Base-by-base conservation (phyloP, 1,140 invertebrate species). In the Acromyrmex heyeri region DNA sequence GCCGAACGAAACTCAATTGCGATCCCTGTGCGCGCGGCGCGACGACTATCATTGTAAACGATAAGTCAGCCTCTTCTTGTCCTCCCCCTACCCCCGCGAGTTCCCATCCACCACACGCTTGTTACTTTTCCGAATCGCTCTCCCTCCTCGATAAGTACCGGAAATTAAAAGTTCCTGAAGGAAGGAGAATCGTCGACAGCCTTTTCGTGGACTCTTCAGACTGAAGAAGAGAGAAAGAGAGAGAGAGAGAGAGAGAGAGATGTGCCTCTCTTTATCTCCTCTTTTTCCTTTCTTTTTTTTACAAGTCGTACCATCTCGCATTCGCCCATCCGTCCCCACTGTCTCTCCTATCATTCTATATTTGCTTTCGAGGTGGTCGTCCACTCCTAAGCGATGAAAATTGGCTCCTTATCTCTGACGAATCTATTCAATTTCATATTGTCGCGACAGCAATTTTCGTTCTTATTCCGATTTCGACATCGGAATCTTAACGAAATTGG, bases 1-100 rank as follows among this genome's bases (percentile, higher is more conserved):
- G 73, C 86, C 64, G 82, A 91, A 79, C 91, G 88, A 69, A 87
- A 88, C 70, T 85, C 87, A 86, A 88, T 90, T 87, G 83, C 72
- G 76, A 75, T 55, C 6, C 48, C 34, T 30, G 44, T 61, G 50
- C n/a, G 30, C 53, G 18, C 48, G 27, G 55, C 5, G 50, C 57
- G 73, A 87, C 67, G 67, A 87, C 77, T 62, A 48, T 75, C 76
- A 70, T 72, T 65, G 53, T 75, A 65, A 61, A 64, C 44, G 87
- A 87, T 85, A 55, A 87, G 73, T 85, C 65, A 61, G 70, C 34
- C 34, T 38, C 34, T 38, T 38, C 34, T 38, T 38, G 34, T 38
- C 34, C 34, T 38, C 34, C 6, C 6, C 34, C 16, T 53, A 1
- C 7, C 30, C 55, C 38, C 38, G 18, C 10, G 34, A 38, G 34